Base-by-base conservation (phyloP, 2,888 invertebrate genomes). In the Agrotis ipsilon region DNA sequence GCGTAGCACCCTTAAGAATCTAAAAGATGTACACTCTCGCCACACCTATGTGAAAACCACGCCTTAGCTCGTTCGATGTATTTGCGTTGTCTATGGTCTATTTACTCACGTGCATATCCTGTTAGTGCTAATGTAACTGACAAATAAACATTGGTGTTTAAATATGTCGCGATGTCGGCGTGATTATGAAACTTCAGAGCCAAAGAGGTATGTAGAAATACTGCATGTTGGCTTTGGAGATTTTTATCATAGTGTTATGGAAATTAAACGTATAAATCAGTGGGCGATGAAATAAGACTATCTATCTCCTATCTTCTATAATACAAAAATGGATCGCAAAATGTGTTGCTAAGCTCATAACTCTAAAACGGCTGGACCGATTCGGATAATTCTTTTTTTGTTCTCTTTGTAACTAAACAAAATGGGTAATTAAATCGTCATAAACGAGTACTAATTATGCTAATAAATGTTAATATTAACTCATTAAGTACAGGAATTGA, bases 1-100 rank as follows among this genome's bases (percentile, higher is more conserved):
- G 11, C 9, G 9, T 9, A 39, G 39, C 11, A 39, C 39, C 39
- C 9, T 11, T 39, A 39, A 39, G 39, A 2, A 39, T 4, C 39
- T 39, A 39, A 39, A 39, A 39, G 39, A 39, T 39, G 11, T 39
- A 39, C 39, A 11, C 39, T 11, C 39, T 39, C 39, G 39, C 39
- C 11, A 39, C 39, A 11, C 11, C 39, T 39, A 2, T 39, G 39
- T 39, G 11, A 11, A 11, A 11, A 11, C 39, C 39, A 39, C 39
- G 39, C 39, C 39, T 21, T 27, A 24, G 39, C 24, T 48, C 19
- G 18, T 45, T 18, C 3, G 13, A 21, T 62, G 3, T 59, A 63
- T 71, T 69, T 74, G 24, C 24, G 21, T 57, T 64, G 18, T 52
- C 64, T 57, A 57, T n/a, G 19, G 39, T 57, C 6, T 75, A 43